Conservation (phyloP, 1,140 invertebrate genomes). For the Andricus grossulariae region DNA sequence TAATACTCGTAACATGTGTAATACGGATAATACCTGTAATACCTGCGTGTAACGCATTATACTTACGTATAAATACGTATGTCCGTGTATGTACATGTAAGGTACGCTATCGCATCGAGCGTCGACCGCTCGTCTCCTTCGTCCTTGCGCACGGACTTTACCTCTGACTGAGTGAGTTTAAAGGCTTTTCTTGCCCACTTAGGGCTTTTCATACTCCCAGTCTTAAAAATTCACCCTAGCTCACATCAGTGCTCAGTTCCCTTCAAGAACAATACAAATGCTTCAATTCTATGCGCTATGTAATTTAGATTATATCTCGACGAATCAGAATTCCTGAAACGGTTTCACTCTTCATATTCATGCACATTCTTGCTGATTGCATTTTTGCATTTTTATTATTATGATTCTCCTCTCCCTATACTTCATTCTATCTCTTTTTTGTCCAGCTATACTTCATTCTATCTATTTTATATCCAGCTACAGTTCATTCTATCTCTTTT, state of each 20-base stretch:
- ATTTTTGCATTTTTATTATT: too few relatives aligned
- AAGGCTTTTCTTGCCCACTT: neutral
- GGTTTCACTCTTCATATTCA: too few relatives aligned
- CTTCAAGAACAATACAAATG: neutral
- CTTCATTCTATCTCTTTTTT: too few relatives aligned
- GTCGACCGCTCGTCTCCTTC: slow-evolving; percentile 56
- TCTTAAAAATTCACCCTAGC: slow-evolving; percentile 25
- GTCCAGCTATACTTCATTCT: too few relatives aligned
- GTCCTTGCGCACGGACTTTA: slow-evolving; percentile 57
- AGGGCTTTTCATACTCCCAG: slow-evolving; percentile 40
- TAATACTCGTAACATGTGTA: slow-evolving; percentile 73
- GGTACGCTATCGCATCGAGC: slow-evolving; percentile 35
- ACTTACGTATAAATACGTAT: slow-evolving; percentile 18
- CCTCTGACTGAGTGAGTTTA: slow-evolving; percentile 27
- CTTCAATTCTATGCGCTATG: too few relatives aligned
- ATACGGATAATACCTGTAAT: slow-evolving; percentile 74
- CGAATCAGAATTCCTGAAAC: too few relatives aligned
- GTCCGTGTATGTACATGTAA: neutral
- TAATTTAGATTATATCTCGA: too few relatives aligned
- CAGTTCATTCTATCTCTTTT: too few relatives aligned
- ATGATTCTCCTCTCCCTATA: too few relatives aligned
- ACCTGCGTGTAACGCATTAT: slow-evolving; percentile 70
- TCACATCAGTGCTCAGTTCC: too few relatives aligned
- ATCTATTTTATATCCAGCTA: too few relatives aligned
- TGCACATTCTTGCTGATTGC: too few relatives aligned